Conservation (phyloP, 2,888 invertebrate species). For the Drosophila infuscata region DNA sequence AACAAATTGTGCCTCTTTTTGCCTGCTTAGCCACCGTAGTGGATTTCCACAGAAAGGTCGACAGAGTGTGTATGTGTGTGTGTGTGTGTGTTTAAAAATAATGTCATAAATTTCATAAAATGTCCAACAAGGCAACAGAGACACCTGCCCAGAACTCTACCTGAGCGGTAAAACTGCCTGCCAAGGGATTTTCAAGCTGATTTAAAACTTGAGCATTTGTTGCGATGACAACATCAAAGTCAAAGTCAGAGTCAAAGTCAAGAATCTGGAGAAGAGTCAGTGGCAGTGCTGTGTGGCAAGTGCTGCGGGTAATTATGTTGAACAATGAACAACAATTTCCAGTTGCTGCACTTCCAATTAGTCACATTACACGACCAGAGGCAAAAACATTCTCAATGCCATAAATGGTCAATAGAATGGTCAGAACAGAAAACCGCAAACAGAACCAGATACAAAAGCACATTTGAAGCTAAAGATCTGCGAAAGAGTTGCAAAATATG, state of each 20-base stretch:
- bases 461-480: conserved; percentile 2
- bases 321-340: conserved; percentile 66
- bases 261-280: conserved; percentile 29
- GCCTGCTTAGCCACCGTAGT: conserved; percentile 48
- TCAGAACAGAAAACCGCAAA: conserved; percentile 5
- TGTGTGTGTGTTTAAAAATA: conserved; percentile 28
- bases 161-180: conserved; percentile 23
- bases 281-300: conserved; percentile 41
- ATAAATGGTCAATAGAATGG: conserved; percentile 61
- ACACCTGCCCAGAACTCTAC: conserved; percentile 46
- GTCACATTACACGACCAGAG: conserved; percentile 68
- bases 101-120: conserved; percentile 75
- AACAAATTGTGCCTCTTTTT: conserved; percentile 9
- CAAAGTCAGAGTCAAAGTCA: conserved; percentile 35
- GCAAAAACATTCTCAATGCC: conserved; percentile 65
- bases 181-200: conserved; percentile 20
- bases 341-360: conserved; percentile 72
- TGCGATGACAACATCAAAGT: conserved; percentile 55
- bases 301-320: conserved; percentile 63
- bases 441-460: not conserved
- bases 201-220: conserved; percentile 39
- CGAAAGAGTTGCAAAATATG: conserved; percentile 4
- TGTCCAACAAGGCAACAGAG: conserved; percentile 36
- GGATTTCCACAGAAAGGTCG: conserved; percentile 56
- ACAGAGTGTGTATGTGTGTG: not conserved